Conservation (phyloP, 2,113 vertebrate species). For the Daphoenositta chrysoptera region DNA sequence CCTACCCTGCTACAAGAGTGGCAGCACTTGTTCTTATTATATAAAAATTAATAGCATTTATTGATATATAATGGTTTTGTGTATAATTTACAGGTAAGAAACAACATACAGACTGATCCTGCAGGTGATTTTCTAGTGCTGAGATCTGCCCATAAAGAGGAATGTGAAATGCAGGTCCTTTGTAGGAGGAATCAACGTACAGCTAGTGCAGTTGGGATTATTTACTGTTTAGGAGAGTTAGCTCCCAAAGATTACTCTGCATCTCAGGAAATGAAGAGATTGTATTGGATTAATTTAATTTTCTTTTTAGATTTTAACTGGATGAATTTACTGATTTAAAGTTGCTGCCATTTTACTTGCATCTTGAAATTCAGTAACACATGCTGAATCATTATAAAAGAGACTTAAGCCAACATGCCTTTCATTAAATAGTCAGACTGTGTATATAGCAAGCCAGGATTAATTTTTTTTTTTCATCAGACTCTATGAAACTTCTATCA, state of each 20-base stretch:
- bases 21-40: not conserved
- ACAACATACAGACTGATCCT: not conserved
- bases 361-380: not conserved
- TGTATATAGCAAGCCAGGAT: not conserved
- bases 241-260: not conserved
- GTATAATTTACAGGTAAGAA: not conserved
- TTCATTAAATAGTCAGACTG: conserved; percentile 3
- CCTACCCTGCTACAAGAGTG: not conserved
- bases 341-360: not conserved
- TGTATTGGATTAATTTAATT: not conserved
- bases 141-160: not conserved
- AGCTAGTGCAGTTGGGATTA: not conserved
- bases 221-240: not conserved
- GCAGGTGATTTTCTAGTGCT: not conserved
- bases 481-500: not conserved
- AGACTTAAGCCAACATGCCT: not conserved
- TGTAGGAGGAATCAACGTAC: not conserved
- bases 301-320: not conserved
- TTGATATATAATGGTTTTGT: not conserved
- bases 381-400: not conserved
- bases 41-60: not conserved
- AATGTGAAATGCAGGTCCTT: not conserved
- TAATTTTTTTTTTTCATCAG: not conserved
- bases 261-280: not conserved
- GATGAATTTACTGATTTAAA: not conserved